Percentiles rank a stretch among this genome's conserved stretches.
Conservation (phyloP, 2,113 vertebrate species). For the Trichechus manatus region DNA sequence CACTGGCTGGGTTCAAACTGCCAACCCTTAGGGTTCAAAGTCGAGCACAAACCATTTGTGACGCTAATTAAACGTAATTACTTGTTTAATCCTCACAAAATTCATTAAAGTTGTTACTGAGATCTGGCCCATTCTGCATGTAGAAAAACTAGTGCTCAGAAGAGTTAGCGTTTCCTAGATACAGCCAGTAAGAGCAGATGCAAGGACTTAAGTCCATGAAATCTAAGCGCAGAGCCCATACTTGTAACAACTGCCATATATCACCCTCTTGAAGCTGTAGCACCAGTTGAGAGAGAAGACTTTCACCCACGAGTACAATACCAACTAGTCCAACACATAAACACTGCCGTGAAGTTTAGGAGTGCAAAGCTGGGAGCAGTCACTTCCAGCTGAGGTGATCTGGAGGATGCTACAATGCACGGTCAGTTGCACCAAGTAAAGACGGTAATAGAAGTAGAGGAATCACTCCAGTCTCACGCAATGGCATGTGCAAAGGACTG, state of each 20-base stretch:
- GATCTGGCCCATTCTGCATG: not conserved
- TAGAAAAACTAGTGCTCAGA: not conserved
- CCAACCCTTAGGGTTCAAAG: not conserved
- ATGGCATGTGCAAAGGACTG: rapidly evolving
- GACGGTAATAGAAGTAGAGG: rapidly evolving
- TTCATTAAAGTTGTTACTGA: not conserved
- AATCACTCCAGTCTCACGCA: not conserved
- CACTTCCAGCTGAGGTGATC: not conserved
- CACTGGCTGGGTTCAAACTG: no score
- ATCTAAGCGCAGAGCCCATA: no score
- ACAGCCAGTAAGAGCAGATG: rapidly evolving
- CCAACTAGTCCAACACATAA: rapidly evolving
- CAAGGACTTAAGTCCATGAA: not conserved
- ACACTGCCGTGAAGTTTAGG: rapidly evolving
- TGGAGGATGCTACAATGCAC: rapidly evolving
- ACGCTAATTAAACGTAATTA: not conserved
- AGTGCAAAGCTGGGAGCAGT: rapidly evolving
- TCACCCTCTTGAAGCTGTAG: not conserved
- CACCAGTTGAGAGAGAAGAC: not conserved
- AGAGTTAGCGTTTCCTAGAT: not conserved
- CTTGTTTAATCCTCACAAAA: not conserved
- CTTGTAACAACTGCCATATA: rapidly evolving
- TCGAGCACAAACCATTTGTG: not conserved
- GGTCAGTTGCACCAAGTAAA: not conserved
- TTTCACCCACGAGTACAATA: not conserved